A percentile compares a stretch with the other conserved stretches of the same genome.
These are phyloP conservation scores for Dromas ardeola DNA, from an alignment of 2,113 vertebrate genomes.

Conservation along the genomic window DNA sequence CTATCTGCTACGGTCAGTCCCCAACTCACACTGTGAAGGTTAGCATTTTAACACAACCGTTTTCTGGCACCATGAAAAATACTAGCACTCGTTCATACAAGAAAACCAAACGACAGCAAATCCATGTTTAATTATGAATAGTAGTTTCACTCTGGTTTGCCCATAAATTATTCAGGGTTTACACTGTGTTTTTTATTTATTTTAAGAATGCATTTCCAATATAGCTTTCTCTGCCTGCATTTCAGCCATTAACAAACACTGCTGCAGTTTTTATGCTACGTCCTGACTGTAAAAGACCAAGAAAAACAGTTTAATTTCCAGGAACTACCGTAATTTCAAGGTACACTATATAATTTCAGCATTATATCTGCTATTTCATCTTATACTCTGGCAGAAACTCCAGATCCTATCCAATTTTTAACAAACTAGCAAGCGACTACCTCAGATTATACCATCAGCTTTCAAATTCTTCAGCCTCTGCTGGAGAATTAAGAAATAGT, in stretches of 20 bases:
- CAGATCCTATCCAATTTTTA: neutral
- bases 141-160: neutral
- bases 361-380: neutral
- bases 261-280: neutral
- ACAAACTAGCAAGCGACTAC: neutral
- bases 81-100: neutral
- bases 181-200: neutral
- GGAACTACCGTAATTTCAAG: neutral
- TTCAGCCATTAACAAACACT: neutral
- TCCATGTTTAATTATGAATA: neutral
- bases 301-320: neutral
- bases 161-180: neutral
- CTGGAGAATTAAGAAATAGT: neutral
- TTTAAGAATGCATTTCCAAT: neutral
- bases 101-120: neutral
- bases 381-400: neutral
- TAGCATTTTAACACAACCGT: neutral
- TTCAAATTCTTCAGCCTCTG: neutral
- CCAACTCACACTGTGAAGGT: neutral
- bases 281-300: neutral
- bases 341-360: neutral
- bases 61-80: neutral
- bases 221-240: neutral
- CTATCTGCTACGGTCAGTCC: neutral
- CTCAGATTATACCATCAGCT: neutral